These are phyloP conservation scores for Hyperoplus lanceolatus DNA, from an alignment of 2,797 vertebrate species.

Conservation along the genomic window DNA sequence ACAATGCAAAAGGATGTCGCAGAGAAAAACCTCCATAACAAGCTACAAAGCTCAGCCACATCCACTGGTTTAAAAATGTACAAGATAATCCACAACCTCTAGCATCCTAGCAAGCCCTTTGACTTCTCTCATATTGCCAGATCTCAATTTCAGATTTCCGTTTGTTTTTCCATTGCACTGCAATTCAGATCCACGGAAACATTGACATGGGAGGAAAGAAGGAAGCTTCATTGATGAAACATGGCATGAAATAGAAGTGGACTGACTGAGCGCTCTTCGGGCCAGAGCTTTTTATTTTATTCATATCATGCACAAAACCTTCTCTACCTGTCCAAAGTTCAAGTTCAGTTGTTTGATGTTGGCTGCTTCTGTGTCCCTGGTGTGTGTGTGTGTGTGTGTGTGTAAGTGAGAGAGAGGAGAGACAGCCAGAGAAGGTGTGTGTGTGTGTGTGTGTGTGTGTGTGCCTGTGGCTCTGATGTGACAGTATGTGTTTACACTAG, in stretches of 20 bases:
- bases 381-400: conserved; percentile 45
- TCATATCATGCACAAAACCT: conserved; percentile 59
- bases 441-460: conserved; percentile 47
- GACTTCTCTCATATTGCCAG: neutral
- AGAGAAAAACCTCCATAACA: neutral
- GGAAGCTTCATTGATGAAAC: conserved; percentile 9
- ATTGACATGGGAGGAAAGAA: conserved; percentile 13
- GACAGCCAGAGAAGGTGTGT: conserved; percentile 16
- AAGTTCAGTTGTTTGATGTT: conserved; percentile 70
- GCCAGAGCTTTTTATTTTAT: conserved; percentile 40
- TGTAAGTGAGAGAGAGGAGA: conserved; percentile 26
- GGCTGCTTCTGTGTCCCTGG: conserved; percentile 61
- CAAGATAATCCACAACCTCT: neutral
- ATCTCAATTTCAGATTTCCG: conserved; percentile 31
- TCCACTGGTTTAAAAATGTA: neutral
- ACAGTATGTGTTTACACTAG: conserved; percentile 74
- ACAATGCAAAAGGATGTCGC: neutral
- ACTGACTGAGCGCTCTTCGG: conserved; percentile 35
- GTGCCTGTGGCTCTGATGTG: conserved; percentile 68
- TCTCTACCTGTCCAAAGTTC: conserved; percentile 66
- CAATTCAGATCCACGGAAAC: conserved; percentile 30
- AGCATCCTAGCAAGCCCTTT: conserved; percentile 8
- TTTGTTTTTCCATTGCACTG: conserved; percentile 29
- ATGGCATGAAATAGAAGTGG: conserved; percentile 53
- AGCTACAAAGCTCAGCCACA: conserved; percentile 7